Conservation (phyloP, 2,113 vertebrate genomes). For the Trematocara nigrifrons region DNA sequence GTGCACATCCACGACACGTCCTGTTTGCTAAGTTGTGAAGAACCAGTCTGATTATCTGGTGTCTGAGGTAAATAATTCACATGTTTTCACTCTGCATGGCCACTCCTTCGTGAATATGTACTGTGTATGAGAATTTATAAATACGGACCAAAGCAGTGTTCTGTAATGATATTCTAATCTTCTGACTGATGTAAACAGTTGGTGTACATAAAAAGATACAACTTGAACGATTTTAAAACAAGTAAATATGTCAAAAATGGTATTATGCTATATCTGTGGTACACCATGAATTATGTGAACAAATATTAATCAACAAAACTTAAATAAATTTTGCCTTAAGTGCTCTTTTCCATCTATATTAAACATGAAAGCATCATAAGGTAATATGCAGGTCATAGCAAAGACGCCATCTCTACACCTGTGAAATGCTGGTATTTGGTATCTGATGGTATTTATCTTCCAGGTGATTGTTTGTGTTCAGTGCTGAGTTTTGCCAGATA, state of each 20-base stretch:
- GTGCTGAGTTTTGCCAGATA: neutral
- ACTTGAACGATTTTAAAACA: neutral
- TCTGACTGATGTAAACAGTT: neutral
- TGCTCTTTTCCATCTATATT: neutral
- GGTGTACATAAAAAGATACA: neutral
- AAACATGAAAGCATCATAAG: neutral
- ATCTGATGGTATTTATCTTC: neutral
- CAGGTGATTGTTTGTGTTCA: neutral
- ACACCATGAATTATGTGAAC: neutral
- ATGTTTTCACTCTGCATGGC: neutral
- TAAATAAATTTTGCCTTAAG: too few relatives aligned
- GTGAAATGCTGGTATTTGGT: neutral
- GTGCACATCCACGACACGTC: neutral
- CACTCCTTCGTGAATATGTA: neutral
- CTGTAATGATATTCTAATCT: neutral
- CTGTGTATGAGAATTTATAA: neutral
- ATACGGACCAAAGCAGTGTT: neutral
- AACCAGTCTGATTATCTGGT: neutral
- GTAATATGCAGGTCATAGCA: neutral
- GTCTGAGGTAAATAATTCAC: conserved; percentile 46
- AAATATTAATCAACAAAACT: neutral
- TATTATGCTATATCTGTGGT: neutral
- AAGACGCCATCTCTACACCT: neutral
- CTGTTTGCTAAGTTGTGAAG: neutral
- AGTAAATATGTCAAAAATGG: neutral